Conservation (phyloP, 2,888 invertebrate species). For the Diplazon laetatorius region DNA sequence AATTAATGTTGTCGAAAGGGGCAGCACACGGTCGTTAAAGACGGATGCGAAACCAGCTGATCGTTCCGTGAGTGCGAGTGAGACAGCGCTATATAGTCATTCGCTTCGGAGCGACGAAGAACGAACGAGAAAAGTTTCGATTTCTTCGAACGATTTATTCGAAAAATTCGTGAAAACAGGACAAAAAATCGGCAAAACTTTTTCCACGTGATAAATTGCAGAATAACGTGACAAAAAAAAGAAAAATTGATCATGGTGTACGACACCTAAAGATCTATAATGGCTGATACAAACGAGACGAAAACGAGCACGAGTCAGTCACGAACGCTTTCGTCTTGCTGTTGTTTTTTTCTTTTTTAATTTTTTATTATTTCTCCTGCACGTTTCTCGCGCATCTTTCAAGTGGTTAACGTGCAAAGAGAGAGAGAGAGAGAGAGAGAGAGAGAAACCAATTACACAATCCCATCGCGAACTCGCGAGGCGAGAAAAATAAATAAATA, state of each 20-base stretch:
- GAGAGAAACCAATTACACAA: constrained; percentile 36
- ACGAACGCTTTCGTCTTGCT: background rate
- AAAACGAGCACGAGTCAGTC: constrained; percentile 31
- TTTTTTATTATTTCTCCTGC: constrained; percentile 11
- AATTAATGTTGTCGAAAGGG: too few relatives aligned
- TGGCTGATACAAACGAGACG: constrained; percentile 23
- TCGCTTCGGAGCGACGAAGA: too few relatives aligned
- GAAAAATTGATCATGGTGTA: constrained; percentile 7
- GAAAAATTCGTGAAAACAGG: background rate
- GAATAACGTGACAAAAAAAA: background rate
- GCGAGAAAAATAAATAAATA: background rate
- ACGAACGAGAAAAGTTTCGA: too few relatives aligned
- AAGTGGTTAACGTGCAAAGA: too few relatives aligned
- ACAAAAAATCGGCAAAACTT: constrained; percentile 9
- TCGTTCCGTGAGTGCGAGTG: too few relatives aligned
- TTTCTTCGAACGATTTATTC: constrained; percentile 30
- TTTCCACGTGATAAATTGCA: constrained; percentile 38
- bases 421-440: too few relatives aligned
- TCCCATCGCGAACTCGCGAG: constrained; percentile 13
- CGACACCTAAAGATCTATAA: background rate
- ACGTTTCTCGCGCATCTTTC: background rate
- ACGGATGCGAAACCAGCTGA: too few relatives aligned
- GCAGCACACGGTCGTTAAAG: too few relatives aligned
- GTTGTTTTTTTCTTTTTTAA: background rate
- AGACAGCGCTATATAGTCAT: too few relatives aligned